Evolutionary conservation across 2,797 vertebrate species (phyloP).

Genomic region (Sebastes melanostomus): DNA sequence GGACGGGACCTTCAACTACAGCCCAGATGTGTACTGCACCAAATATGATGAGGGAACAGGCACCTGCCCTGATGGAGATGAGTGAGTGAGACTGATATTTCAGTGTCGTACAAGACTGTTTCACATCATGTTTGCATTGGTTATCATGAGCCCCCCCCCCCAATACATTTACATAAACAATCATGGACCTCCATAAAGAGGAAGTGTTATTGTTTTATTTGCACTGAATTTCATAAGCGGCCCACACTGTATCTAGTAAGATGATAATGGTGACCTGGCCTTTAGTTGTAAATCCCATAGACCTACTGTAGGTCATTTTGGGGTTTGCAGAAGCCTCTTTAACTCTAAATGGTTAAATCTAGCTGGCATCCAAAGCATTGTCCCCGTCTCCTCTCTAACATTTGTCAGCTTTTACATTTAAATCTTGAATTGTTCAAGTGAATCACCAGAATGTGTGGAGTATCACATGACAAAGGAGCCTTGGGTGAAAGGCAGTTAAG

Average conservation of each 20-base stretch:
- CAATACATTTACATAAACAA: neutral
- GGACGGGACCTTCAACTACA: slow-evolving; percentile 98
- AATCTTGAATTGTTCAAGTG: neutral
- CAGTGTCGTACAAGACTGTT: neutral
- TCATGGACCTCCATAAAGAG: neutral
- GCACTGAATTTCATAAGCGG: neutral
- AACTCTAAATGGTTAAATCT: neutral
- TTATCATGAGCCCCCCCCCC: too few species aligned
- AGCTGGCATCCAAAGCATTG: neutral
- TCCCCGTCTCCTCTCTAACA: neutral
- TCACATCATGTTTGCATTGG: slow-evolving; percentile 13
- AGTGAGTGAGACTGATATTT: slow-evolving; percentile 85
- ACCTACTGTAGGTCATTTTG: neutral
- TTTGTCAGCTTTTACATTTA: neutral
- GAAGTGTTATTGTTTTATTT: neutral
- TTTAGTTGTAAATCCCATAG: neutral
- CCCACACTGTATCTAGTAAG: neutral
- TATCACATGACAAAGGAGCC: neutral
- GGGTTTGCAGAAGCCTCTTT: neutral
- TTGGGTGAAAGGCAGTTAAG: neutral
- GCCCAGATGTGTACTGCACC: slow-evolving; percentile 97
- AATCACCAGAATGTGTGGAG: neutral
- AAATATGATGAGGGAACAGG: slow-evolving; percentile 98
- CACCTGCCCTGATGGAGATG: slow-evolving; percentile 96
- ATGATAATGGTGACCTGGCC: neutral